A percentile compares a stretch with the other conserved stretches of the same genome.
Evolutionary conservation across 2,888 invertebrate species (phyloP).

Genomic region (Chironomus tentans): DNA sequence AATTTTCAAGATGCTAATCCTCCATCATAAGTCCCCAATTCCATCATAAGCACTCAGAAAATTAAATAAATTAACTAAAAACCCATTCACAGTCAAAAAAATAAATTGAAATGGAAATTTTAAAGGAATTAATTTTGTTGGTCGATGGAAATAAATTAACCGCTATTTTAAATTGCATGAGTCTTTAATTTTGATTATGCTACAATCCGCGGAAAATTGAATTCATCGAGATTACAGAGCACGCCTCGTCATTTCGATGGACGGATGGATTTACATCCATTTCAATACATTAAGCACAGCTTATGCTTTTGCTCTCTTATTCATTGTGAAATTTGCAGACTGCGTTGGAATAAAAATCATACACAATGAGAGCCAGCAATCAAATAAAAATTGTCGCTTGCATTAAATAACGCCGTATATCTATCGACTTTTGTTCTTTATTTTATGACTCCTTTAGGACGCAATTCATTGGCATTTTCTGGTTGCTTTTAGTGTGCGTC

Average conservation of each 20-base stretch:
- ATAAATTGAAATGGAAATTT: no score
- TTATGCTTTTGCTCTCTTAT: not conserved
- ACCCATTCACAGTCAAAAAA: no score
- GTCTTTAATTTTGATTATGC: conserved; percentile 24
- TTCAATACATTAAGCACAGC: conserved; percentile 20
- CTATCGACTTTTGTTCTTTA: not conserved
- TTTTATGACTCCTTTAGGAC: conserved; percentile 18
- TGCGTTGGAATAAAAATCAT: no score
- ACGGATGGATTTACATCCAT: conserved; percentile 17
- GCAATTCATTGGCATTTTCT: not conserved
- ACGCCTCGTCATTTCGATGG: not conserved
- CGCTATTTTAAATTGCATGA: conserved; percentile 14
- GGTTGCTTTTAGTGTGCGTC: no score
- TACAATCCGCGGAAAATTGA: conserved; percentile 26
- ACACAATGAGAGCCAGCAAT: not conserved
- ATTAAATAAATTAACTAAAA: no score
- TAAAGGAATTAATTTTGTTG: no score
- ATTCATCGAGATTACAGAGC: conserved; percentile 13
- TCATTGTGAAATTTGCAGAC: no score
- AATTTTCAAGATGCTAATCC: no score
- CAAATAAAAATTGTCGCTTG: not conserved
- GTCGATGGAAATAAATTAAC: conserved; percentile 15
- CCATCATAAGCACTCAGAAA: no score
- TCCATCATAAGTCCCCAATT: no score
- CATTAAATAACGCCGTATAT: not conserved